Percentiles rank a stretch among this genome's conserved stretches.
Conservation (phyloP, 1,140 invertebrate genomes). For the Megathymus violae region DNA sequence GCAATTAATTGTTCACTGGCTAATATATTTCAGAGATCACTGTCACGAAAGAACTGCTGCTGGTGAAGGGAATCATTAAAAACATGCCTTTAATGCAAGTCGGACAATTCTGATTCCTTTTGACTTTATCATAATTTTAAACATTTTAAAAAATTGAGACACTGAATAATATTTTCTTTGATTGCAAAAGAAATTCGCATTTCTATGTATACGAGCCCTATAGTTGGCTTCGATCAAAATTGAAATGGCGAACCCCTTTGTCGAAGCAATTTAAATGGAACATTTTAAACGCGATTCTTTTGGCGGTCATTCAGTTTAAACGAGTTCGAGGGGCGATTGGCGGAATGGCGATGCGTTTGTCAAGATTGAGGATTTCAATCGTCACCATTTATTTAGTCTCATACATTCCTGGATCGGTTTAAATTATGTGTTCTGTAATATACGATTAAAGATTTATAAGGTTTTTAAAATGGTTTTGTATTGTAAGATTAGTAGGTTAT, state of each 20-base stretch:
- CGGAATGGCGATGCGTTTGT: slow-evolving; percentile 28
- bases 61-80: no score
- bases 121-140: no score
- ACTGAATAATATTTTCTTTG: not conserved
- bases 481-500: no score
- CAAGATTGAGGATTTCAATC: slow-evolving; percentile 25
- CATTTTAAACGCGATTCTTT: slow-evolving; percentile 67
- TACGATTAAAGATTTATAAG: no score
- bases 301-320: slow-evolving; percentile 44
- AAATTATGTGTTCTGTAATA: no score
- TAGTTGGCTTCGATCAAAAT: slow-evolving; percentile 68
- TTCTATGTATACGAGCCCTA: slow-evolving; percentile 13
- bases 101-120: no score
- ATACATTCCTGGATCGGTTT: not conserved
- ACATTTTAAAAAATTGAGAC: not conserved
- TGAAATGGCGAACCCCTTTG: slow-evolving; percentile 72
- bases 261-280: slow-evolving; percentile 67
- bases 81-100: no score
- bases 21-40: no score
- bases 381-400: slow-evolving; percentile 3
- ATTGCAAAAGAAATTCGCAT: not conserved
- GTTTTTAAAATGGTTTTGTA: no score
- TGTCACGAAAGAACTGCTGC: no score
- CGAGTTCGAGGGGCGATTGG: slow-evolving; percentile 19
- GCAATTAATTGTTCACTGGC: no score